These are phyloP conservation scores for Calliphora vomitoria DNA, from an alignment of 2,888 invertebrate species.

Conservation along the genomic window DNA sequence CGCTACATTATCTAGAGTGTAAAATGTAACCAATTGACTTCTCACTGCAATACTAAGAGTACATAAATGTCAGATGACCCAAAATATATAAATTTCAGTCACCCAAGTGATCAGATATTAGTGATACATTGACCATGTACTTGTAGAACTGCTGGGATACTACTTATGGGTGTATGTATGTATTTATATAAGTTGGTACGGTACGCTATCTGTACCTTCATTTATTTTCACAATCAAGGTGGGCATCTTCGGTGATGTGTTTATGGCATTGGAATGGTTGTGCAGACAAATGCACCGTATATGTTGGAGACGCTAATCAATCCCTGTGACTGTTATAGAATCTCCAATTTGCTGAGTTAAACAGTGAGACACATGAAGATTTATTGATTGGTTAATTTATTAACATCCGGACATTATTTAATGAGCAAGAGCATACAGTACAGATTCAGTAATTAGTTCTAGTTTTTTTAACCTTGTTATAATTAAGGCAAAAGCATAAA, in stretches of 20 bases:
- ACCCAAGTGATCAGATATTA: too few species aligned
- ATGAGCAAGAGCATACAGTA: conserved; percentile 20
- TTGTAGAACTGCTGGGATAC: not conserved
- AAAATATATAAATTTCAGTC: too few species aligned
- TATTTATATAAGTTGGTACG: not conserved
- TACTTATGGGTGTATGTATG: not conserved
- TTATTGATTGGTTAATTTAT: conserved; percentile 84
- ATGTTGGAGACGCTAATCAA: conserved; percentile 28
- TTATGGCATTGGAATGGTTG: conserved; percentile 20
- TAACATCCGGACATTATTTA: conserved; percentile 82
- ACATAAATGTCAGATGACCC: too few species aligned
- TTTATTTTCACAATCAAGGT: conserved; percentile 48
- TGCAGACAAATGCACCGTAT: not conserved
- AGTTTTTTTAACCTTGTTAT: not conserved
- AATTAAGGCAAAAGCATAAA: not conserved
- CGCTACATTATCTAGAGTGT: too few species aligned
- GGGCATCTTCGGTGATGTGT: conserved; percentile 57
- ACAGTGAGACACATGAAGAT: conserved; percentile 74
- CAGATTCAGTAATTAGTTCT: not conserved
- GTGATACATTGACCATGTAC: too few species aligned
- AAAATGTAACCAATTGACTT: too few species aligned
- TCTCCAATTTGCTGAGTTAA: conserved; percentile 17
- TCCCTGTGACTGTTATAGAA: conserved; percentile 26
- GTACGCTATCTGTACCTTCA: not conserved
- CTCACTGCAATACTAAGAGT: too few species aligned